Conservation (phyloP, 2,113 vertebrate genomes). For the Prochilodus magdalenae region DNA sequence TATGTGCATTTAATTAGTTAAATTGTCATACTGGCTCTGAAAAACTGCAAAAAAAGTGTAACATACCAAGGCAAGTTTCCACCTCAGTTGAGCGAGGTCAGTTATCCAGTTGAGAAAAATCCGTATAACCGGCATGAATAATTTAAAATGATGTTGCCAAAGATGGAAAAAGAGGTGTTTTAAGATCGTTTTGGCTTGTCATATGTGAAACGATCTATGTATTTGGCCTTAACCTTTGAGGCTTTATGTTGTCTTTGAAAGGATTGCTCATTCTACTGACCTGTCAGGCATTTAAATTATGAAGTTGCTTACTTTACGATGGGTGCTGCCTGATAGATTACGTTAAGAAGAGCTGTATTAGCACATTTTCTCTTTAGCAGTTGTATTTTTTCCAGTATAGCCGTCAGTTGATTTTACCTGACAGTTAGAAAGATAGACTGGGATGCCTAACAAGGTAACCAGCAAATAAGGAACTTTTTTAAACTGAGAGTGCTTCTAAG, state of each 20-base stretch:
- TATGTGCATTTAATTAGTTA: background rate
- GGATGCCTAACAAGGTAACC: no score
- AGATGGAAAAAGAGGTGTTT: background rate
- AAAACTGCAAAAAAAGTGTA: background rate
- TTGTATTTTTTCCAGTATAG: background rate
- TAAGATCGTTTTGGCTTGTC: slow-evolving; percentile 1
- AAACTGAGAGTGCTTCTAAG: background rate
- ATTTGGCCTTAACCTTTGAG: background rate
- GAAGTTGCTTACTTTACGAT: background rate
- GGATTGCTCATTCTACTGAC: background rate
- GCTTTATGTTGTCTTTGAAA: background rate
- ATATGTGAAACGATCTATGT: background rate
- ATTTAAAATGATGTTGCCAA: slow-evolving; percentile 11
- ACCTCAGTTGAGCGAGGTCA: background rate
- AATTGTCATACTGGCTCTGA: background rate
- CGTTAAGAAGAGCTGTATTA: background rate
- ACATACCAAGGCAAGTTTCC: background rate
- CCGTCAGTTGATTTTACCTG: background rate
- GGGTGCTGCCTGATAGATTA: background rate
- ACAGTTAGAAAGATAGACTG: background rate
- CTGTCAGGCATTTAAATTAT: background rate
- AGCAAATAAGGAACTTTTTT: background rate
- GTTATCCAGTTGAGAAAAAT: slow-evolving; percentile 27
- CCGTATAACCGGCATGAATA: slow-evolving; percentile 23
- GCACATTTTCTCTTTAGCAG: background rate